Conservation (phyloP, 1,140 invertebrate species). For the Cydia splendana region DNA sequence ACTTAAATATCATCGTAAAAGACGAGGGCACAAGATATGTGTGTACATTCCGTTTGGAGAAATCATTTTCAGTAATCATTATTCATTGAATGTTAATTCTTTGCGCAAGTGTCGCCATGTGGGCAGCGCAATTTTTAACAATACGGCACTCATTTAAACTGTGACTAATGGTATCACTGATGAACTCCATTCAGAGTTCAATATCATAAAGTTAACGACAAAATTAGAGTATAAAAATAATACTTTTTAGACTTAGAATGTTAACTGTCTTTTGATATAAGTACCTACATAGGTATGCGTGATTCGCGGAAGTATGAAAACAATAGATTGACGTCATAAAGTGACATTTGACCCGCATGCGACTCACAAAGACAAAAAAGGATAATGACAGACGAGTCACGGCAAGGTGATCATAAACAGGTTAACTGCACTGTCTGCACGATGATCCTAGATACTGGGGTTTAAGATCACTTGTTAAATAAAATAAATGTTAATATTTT, state of each 20-base stretch:
- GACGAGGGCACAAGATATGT: background rate
- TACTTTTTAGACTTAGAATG: background rate
- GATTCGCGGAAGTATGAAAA: constrained; percentile 28
- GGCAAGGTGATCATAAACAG: constrained; percentile 31
- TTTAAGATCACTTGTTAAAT: background rate
- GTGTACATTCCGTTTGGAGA: constrained; percentile 2
- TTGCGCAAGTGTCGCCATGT: constrained; percentile 40
- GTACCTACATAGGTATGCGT: too few relatives aligned
- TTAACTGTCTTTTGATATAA: background rate
- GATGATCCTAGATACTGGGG: background rate
- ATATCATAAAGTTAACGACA: background rate
- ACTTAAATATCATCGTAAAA: constrained; percentile 29
- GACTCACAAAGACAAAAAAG: constrained; percentile 33
- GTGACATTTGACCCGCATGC: constrained; percentile 47
- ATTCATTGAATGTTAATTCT: constrained; percentile 39
- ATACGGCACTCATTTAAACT: constrained; percentile 17
- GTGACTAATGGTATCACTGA: background rate
- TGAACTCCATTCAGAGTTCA: constrained; percentile 8
- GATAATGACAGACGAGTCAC: constrained; percentile 39
- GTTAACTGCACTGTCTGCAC: background rate
- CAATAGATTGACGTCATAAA: constrained; percentile 41
- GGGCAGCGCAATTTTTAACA: constrained; percentile 25
- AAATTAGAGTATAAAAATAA: background rate
- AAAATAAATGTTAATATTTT: background rate
- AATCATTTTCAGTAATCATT: constrained; percentile 41